phyloP scores from a whole-genome alignment of 2,113 vertebrate genomes.

The Ictalurus punctatus region DNA sequence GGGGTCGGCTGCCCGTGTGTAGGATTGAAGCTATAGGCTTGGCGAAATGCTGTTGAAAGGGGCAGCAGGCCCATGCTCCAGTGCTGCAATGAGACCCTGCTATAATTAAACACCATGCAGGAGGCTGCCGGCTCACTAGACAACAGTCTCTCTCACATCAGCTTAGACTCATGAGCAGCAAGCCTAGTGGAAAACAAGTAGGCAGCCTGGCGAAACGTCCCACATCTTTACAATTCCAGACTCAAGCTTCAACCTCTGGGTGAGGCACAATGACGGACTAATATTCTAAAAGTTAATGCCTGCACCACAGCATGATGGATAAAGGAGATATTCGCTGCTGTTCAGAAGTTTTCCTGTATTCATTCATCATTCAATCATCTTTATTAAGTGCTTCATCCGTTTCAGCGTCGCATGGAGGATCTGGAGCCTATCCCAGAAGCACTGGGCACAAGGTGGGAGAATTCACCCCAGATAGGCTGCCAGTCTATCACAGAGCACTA shows the following conservation, averaged over 20 bases:
- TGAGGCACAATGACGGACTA: background rate
- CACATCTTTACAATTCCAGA: background rate
- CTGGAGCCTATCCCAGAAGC: background rate
- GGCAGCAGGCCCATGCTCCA: slow-evolving; percentile 39
- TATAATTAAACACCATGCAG: slow-evolving; percentile 43
- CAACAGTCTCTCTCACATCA: slow-evolving; percentile 20
- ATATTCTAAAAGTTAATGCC: slow-evolving; percentile 7
- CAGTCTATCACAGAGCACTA: background rate
- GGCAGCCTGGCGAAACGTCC: slow-evolving; percentile 12
- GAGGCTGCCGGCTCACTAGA: slow-evolving; percentile 18
- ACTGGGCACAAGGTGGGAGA: background rate
- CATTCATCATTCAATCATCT: background rate
- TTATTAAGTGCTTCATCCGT: background rate
- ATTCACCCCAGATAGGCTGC: too few species aligned
- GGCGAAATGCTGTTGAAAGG: slow-evolving; percentile 55
- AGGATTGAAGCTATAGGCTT: slow-evolving; percentile 57
- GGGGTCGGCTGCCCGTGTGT: slow-evolving; percentile 70
- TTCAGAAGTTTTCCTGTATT: background rate
- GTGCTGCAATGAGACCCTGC: slow-evolving; percentile 36
- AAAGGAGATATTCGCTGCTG: too few species aligned
- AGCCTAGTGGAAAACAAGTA: slow-evolving; percentile 29
- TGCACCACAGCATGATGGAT: background rate
- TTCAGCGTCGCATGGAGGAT: background rate
- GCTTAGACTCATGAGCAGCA: slow-evolving; percentile 21
- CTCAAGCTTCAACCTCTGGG: background rate